These are phyloP conservation scores for Galeopterus variegatus DNA, from an alignment of 2,113 vertebrate genomes.

Conservation along the genomic window DNA sequence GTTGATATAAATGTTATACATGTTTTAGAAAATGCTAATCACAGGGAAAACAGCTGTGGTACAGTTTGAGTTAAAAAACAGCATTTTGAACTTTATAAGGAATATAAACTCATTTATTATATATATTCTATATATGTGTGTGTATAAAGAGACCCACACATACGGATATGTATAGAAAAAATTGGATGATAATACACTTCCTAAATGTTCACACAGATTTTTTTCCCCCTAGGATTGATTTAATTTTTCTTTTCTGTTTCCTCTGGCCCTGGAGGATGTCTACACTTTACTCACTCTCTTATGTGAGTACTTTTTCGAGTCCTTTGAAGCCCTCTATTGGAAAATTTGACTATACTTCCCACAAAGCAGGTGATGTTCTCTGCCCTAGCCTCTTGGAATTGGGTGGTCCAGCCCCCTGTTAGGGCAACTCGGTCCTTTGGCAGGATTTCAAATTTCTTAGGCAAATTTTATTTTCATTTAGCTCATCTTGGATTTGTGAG, in stretches of 20 bases:
- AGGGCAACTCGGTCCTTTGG: background rate
- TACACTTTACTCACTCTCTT: background rate
- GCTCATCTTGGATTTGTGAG: background rate
- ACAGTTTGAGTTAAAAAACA: background rate
- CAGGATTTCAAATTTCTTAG: background rate
- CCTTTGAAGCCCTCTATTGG: background rate
- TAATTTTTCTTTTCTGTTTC: background rate
- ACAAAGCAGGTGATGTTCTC: no score
- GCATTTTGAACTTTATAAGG: background rate
- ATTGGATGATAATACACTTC: background rate
- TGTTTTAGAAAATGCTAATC: background rate
- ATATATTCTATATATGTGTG: background rate
- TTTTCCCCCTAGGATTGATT: fast-evolving
- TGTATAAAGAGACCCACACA: background rate
- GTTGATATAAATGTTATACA: background rate
- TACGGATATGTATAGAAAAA: background rate
- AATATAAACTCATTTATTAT: background rate
- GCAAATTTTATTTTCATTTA: background rate
- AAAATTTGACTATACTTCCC: background rate
- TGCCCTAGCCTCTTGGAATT: background rate
- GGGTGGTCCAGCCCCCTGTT: background rate
- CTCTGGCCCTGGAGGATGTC: background rate
- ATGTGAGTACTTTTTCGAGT: background rate
- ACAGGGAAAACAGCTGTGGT: background rate
- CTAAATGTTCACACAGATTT: background rate